Base-by-base conservation (phyloP, 1,140 invertebrate genomes). In the Pseudomyrmex sp. region DNA sequence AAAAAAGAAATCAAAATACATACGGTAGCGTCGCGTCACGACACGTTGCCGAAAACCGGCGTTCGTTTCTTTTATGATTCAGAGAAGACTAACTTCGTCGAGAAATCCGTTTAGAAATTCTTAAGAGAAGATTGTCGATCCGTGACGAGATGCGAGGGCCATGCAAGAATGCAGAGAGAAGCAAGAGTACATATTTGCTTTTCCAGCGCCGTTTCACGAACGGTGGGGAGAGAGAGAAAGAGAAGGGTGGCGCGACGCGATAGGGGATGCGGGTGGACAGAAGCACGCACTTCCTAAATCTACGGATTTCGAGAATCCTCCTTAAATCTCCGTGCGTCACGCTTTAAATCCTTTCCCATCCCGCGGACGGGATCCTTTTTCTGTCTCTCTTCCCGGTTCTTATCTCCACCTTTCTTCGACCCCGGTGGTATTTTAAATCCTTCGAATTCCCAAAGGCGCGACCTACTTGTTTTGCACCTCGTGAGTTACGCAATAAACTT, bases 281-380 rank as follows among this genome's bases (percentile, higher is more conserved):
- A 86, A 59, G 74, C 87, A 88, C 87, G 86, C 86, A 88, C 87
- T 88, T 88, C 83, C 86, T 85, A 85, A 88, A 88, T 88, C 86
- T 85, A 77, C 69, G 83, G 79, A 88, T 88, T 74, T 74, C 52
- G 23, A 59, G 54, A 73, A 77, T 88, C 61, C 86, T 83, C 69
- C 61, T 88, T 88, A 88, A 88, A 88, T 88, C 87, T 83, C 50
- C 75, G 23, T 74, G 62, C 68, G 73, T 85, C 86, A 79, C 20
- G 54, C 46, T 82, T 82, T 88, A 85, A 87, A 87, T 83, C 73
- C 61, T 65, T 20, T 15, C 23, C 26, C 23, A 48, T 79, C 44
- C 23, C 23, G 58, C 18, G 26, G 26, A 35, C 46, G 62, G 13
- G 18, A 56, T 80, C 59, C 63, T 63, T 58, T 70, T 65, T 54